Evolutionary conservation across 2,888 invertebrate genomes (phyloP), one percentile per base, ranked within the genome.

Genomic region (Caenorhabditis afra): DNA sequence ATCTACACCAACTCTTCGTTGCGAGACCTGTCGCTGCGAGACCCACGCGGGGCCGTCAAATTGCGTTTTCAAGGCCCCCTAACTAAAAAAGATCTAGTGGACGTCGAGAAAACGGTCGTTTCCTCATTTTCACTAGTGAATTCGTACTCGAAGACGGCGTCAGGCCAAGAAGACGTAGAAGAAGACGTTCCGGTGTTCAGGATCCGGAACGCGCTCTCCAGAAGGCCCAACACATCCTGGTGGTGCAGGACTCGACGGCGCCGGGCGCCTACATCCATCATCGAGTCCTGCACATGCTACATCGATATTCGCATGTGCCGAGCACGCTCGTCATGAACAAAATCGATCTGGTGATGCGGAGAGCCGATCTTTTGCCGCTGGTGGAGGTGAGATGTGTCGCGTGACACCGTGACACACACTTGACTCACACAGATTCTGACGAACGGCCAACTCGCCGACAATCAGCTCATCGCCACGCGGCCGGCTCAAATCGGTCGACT

Each of bases 311-410:
- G 8, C 90, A 90, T 71, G 80, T 90, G 7, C 91, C 91, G n/a
- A 90, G 92, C 0, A 93, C 97, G 87, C 92, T 98, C 18, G 93
- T 97, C 70, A 91, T 98, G 18, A 99, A 98, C 91, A 98, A 98
- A 93, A 82, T 83, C 44, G 88, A 94, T 93, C 90, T 94, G 92
- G 79, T 92, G 12, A 84, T 84, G 29, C 74, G 88, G 22, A 95
- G 94, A 91, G 92, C 93, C 85, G 93, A 93, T 71, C 91, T 97
- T n/a, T 91, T 97, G 49, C 93, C 94, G 50, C 87, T 94, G 14
- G 94, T 94, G 0, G 92, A 93, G 50, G 92, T 70, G 45, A 22
- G 44, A 29, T 7, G 29, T 29, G 4, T 29, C 29, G 14, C 50
- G n/a, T 12, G 41, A 41, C 11, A 3, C 41, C 14, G 7, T 8